Conservation (phyloP, 2,888 invertebrate species). For the Machimus atricapillus region DNA sequence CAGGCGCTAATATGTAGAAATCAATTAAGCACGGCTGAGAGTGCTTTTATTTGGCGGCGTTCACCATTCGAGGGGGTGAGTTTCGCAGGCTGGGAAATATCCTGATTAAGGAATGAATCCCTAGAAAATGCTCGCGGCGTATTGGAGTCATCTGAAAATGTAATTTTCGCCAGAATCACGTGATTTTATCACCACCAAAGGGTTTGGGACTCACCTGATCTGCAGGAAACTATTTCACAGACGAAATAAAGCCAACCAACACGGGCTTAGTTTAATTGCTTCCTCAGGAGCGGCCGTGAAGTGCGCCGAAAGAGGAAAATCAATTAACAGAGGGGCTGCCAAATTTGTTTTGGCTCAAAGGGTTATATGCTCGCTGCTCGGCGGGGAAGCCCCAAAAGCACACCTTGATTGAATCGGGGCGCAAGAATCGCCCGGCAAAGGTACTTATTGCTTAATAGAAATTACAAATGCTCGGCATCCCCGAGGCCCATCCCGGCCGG, state of each 20-base stretch:
- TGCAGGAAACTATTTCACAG: background rate
- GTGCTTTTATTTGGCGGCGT: background rate
- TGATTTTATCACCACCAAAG: background rate
- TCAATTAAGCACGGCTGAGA: background rate
- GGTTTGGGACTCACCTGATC: background rate
- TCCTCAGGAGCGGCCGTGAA: background rate
- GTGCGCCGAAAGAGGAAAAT: constrained; percentile 6
- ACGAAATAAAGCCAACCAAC: background rate
- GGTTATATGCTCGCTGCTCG: background rate
- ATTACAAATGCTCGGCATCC: constrained; percentile 1
- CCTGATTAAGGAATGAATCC: background rate
- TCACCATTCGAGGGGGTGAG: background rate
- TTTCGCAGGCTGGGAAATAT: background rate
- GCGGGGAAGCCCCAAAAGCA: constrained; percentile 13
- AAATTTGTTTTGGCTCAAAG: constrained; percentile 22
- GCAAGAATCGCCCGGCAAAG: background rate
- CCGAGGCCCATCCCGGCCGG: background rate
- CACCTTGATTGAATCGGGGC: constrained; percentile 30
- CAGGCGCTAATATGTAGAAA: background rate
- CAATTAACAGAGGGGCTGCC: constrained; percentile 23
- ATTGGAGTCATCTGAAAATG: background rate
- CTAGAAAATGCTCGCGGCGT: background rate
- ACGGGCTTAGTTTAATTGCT: constrained; percentile 32
- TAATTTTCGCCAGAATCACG: background rate
- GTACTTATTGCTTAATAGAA: constrained; percentile 19